Evolutionary conservation across 2,888 invertebrate species (phyloP).

Genomic region (Trichopoda pennipes): DNA sequence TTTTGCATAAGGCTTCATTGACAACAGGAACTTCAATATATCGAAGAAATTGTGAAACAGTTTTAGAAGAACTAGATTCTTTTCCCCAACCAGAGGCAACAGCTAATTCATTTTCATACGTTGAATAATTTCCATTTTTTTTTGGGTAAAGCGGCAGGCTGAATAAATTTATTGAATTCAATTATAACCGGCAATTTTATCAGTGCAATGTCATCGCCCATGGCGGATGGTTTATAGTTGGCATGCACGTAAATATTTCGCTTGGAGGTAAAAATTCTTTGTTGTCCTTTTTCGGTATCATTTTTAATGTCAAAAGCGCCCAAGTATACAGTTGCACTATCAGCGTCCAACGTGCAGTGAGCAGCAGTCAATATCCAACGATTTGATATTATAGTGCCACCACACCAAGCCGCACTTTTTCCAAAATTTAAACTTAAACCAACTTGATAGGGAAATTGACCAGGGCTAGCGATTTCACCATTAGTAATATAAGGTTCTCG

Average conservation of each 20-base stretch:
- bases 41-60: conserved; percentile 71
- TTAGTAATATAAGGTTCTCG: conserved; percentile 73
- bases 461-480: conserved; percentile 72
- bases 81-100: conserved; percentile 73
- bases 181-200: conserved; percentile 71
- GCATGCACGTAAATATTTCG: conserved; percentile 70
- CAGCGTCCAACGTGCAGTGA: conserved; percentile 75
- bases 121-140: conserved; percentile 61
- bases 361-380: conserved; percentile 78
- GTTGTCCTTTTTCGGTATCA: conserved; percentile 68
- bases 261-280: conserved; percentile 65
- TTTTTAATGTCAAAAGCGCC: conserved; percentile 70
- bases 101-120: conserved; percentile 69
- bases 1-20: conserved; percentile 69
- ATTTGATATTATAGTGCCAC: conserved; percentile 76
- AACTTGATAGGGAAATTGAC: too few relatives aligned
- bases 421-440: conserved; percentile 73
- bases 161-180: conserved; percentile 70
- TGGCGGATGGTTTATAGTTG: conserved; percentile 61
- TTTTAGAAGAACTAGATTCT: conserved; percentile 68
- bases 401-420: conserved; percentile 74
- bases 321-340: conserved; percentile 70
- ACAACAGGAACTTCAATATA: conserved; percentile 73
- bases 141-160: conserved; percentile 71
- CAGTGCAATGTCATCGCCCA: conserved; percentile 74